Evolutionary conservation across 2,888 invertebrate species (phyloP).

Genomic region (Phaedon cochleariae): DNA sequence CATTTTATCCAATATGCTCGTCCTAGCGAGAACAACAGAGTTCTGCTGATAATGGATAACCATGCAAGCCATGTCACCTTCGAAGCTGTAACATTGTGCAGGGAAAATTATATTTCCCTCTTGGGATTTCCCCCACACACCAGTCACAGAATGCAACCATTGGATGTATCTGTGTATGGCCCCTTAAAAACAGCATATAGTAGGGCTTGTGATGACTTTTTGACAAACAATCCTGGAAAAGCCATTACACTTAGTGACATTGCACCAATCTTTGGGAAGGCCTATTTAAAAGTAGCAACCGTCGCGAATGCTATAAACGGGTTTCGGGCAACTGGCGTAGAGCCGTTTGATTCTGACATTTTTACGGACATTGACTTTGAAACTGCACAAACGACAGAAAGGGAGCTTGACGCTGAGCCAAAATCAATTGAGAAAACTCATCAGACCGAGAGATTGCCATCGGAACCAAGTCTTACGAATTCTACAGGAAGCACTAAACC

Average conservation of each 20-base stretch:
- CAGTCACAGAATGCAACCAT: constrained; percentile 24
- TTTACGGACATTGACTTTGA: constrained; percentile 5
- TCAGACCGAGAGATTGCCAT: too few relatives aligned
- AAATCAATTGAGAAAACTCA: neutral
- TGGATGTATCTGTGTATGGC: constrained; percentile 24
- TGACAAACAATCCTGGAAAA: constrained; percentile 20
- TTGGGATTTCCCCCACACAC: constrained; percentile 29
- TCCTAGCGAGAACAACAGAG: constrained; percentile 15
- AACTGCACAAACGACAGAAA: neutral
- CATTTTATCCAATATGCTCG: constrained; percentile 24
- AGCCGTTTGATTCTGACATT: neutral
- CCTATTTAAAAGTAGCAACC: constrained; percentile 20
- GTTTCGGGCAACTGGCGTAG: neutral
- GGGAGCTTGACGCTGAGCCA: neutral
- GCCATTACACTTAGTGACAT: constrained; percentile 25
- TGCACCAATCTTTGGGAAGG: constrained; percentile 23
- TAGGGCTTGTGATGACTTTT: constrained; percentile 26
- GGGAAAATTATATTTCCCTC: constrained; percentile 19
- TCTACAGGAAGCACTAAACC: constrained; percentile 5
- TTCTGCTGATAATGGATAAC: constrained; percentile 30
- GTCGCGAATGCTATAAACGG: constrained; percentile 8
- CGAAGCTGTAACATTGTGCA: constrained; percentile 22
- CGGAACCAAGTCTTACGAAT: constrained; percentile 10
- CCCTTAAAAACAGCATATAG: constrained; percentile 28
- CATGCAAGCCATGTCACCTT: constrained; percentile 30